Conservation (phyloP, 2,888 invertebrate genomes). For the Scaeva pyrastri region DNA sequence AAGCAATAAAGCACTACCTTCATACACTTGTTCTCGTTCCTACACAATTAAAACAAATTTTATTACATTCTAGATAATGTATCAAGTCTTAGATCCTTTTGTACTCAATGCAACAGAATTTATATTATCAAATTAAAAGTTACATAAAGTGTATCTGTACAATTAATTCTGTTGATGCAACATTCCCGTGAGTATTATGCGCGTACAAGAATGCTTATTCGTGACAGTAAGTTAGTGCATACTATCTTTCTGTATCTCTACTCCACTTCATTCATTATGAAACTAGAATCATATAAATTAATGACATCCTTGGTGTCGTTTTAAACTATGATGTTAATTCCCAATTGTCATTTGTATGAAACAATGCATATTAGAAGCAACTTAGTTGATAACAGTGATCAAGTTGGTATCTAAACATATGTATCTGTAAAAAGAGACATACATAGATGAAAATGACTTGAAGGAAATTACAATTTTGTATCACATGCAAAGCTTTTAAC, state of each 20-base stretch:
- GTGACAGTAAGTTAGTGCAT: background rate
- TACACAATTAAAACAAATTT: background rate
- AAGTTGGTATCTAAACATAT: too few species aligned
- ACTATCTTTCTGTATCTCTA: too few species aligned
- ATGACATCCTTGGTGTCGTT: background rate
- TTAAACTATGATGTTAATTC: background rate
- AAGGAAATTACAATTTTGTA: too few species aligned
- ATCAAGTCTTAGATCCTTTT: background rate
- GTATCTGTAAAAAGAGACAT: too few species aligned
- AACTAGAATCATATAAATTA: background rate
- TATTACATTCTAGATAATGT: background rate
- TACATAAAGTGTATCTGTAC: background rate
- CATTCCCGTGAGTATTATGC: background rate
- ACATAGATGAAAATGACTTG: too few species aligned
- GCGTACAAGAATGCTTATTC: background rate
- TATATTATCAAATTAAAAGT: conserved; percentile 5
- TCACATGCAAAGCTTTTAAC: too few species aligned
- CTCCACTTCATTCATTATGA: background rate
- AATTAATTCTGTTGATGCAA: background rate
- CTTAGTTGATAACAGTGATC: background rate
- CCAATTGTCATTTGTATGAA: background rate
- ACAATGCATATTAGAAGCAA: background rate
- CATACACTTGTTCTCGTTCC: background rate
- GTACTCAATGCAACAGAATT: background rate
- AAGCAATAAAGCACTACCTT: background rate